phyloP scores from a whole-genome alignment of 92 coral and sea anemone genomes.

The Siderastrea siderea region DNA sequence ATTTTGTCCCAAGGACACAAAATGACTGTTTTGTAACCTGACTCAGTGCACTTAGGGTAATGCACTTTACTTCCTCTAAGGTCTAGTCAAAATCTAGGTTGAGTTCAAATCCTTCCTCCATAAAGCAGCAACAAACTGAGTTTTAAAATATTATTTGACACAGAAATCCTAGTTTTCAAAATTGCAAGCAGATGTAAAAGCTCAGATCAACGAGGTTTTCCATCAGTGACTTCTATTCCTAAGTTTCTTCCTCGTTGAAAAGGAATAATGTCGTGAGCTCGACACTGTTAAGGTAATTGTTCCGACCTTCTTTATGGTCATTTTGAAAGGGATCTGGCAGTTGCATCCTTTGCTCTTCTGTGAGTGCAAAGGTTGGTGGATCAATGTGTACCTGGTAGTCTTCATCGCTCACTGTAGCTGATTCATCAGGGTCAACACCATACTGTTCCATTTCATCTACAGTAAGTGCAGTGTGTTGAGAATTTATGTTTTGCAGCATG shows the following conservation, averaged over 20 bases:
- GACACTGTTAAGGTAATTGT: constrained; percentile 17
- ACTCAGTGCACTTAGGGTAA: constrained; percentile 11
- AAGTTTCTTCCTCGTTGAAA: constrained; percentile 9
- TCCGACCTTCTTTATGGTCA: constrained; percentile 43
- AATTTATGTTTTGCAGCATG: too few species aligned
- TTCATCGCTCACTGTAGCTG: too few species aligned
- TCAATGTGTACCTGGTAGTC: constrained; percentile 55
- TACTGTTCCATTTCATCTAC: too few species aligned
- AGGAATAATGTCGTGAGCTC: constrained; percentile 35
- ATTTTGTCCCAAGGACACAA: constrained; percentile 19
- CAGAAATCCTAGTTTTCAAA: constrained; percentile 13
- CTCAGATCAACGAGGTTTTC: background rate
- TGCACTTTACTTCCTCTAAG: constrained; percentile 21
- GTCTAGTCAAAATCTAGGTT: background rate
- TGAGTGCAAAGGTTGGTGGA: constrained; percentile 40
- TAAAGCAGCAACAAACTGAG: constrained; percentile 6
- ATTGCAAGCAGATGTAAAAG: constrained; percentile 4
- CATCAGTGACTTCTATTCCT: constrained; percentile 8
- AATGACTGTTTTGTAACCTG: constrained; percentile 18
- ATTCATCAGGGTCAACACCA: too few species aligned
- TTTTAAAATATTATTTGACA: constrained; percentile 1
- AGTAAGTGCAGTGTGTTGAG: too few species aligned
- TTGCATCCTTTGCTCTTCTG: constrained; percentile 45
- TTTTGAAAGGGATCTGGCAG: constrained; percentile 52
- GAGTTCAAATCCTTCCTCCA: constrained; percentile 13